Evolutionary conservation across 2,797 vertebrate genomes (phyloP).

Genomic region (Phyllotis vaccarum): DNA sequence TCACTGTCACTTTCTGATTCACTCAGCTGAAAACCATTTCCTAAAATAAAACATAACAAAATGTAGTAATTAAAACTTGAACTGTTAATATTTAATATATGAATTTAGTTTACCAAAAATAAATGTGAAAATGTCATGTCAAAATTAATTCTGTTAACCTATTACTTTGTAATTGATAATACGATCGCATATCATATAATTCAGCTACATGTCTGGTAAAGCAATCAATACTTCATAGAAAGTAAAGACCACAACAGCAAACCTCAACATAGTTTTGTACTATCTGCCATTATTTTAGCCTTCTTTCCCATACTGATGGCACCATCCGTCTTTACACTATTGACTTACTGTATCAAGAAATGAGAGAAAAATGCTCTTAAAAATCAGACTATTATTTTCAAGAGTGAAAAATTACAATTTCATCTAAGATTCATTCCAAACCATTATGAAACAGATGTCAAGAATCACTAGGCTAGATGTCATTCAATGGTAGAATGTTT

Average conservation of each 20-base stretch:
- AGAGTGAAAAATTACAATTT: slow-evolving; percentile 24
- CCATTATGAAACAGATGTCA: slow-evolving; percentile 19
- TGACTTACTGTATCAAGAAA: slow-evolving; percentile 55
- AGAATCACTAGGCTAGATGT: background rate
- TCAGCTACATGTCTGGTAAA: slow-evolving; percentile 37
- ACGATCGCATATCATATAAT: slow-evolving; percentile 30
- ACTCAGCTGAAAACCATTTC: slow-evolving; percentile 97
- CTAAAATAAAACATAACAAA: slow-evolving; percentile 88
- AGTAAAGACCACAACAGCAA: slow-evolving; percentile 44
- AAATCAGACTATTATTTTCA: slow-evolving; percentile 20
- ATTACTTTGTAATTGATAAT: slow-evolving; percentile 59
- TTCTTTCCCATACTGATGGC: slow-evolving; percentile 37
- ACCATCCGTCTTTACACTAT: background rate
- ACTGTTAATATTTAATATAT: slow-evolving; percentile 37
- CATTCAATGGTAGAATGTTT: background rate
- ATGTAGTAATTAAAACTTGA: slow-evolving; percentile 51
- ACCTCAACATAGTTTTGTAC: slow-evolving; percentile 31
- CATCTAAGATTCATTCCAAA: slow-evolving; percentile 57
- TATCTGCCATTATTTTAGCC: background rate
- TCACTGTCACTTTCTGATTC: slow-evolving; percentile 98
- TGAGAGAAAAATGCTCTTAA: slow-evolving; percentile 38
- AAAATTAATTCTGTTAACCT: background rate
- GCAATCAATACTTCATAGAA: slow-evolving; percentile 38
- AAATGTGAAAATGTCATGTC: slow-evolving; percentile 14
- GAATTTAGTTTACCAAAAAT: slow-evolving; percentile 26